Base-by-base conservation (phyloP, 2,113 vertebrate species). In the Phyllostomus hastatus region DNA sequence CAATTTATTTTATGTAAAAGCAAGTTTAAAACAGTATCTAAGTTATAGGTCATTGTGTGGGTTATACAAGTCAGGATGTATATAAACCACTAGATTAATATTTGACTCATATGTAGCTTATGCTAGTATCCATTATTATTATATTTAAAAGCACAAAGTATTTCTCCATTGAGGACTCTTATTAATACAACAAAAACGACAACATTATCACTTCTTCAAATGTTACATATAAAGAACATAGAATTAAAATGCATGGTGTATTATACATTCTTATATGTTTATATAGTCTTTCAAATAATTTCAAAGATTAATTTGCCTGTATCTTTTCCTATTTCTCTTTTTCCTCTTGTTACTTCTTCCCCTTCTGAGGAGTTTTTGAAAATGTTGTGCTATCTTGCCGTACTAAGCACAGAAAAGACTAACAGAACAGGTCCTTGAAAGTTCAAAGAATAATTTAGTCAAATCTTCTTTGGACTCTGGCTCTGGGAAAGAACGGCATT, bases 381-480 rank as follows among this genome's bases (percentile, higher is more conserved):
- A 94, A 93, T 52, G 26, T 50, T 46, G 0, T 7, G 82, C 48
- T 10, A 10, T 50, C 10, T 80, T 82, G 26, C 35, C 19, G 43
- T 67, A 78, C 87, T 95, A 92, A 86, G 52, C 85, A 88, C 2
- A 35, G 70, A 90, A 88, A 90, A 97, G 91, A 92, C 83, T 96
- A 96, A 95, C 54, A 95, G 89, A 90, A 97, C 5, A 1, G 61
- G 54, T 80, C 38, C 67, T 90, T 92, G 59, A 96, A 57, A 83
- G 35, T 69, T 96, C 78, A 94, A 93, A 90, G 78, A 93, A 95
- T 92, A 95, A 97, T 97, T 97, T 97, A 96, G 72, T 86, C 95
- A 90, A 93, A 95, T 92, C 7, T 86, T 92, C 46, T 96, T 90
- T 97, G 96, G 89, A 93, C 91, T 96, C 67, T 91, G 89, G 66